Conservation (phyloP, 2,888 invertebrate genomes). For the Tribolium freemani region DNA sequence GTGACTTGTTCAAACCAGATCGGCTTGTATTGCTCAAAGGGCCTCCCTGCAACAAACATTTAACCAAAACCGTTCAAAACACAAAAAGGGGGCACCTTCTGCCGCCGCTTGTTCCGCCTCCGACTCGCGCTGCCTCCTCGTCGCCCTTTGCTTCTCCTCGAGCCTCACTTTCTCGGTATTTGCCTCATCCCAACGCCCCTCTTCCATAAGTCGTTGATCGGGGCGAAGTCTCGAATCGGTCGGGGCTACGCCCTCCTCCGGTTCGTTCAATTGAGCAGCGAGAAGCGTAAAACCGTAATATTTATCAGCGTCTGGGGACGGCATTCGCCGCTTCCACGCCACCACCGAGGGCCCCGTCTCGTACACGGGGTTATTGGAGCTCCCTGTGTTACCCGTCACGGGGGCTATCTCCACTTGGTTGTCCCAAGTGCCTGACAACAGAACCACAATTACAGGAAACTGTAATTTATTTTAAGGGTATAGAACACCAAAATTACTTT, state of each 20-base stretch:
- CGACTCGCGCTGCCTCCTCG: constrained; percentile 82
- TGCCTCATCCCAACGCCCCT: constrained; percentile 92
- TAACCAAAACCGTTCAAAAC: not conserved
- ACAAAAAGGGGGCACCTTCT: constrained; percentile 63
- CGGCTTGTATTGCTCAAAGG: constrained; percentile 83
- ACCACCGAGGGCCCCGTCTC: constrained; percentile 89
- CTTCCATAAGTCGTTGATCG: constrained; percentile 98
- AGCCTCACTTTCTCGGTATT: constrained; percentile 87
- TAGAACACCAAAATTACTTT: no score
- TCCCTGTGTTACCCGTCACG: constrained; percentile 79
- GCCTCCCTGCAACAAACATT: constrained; percentile 65
- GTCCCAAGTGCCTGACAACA: constrained; percentile 90
- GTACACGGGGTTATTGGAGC: constrained; percentile 86
- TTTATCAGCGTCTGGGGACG: constrained; percentile 78
- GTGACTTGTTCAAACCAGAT: constrained; percentile 91
- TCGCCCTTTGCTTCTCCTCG: constrained; percentile 95
- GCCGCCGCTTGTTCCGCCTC: constrained; percentile 81
- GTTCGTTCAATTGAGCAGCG: constrained; percentile 97
- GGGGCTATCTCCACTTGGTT: constrained; percentile 94
- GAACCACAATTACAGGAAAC: not conserved
- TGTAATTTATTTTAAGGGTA: no score
- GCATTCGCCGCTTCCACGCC: constrained; percentile 89
- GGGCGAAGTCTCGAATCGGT: constrained; percentile 91
- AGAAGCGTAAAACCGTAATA: constrained; percentile 96
- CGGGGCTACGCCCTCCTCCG: constrained; percentile 91